Evolutionary conservation across 2,888 invertebrate species (phyloP).

Genomic region (Drosophila acutilabella): DNA sequence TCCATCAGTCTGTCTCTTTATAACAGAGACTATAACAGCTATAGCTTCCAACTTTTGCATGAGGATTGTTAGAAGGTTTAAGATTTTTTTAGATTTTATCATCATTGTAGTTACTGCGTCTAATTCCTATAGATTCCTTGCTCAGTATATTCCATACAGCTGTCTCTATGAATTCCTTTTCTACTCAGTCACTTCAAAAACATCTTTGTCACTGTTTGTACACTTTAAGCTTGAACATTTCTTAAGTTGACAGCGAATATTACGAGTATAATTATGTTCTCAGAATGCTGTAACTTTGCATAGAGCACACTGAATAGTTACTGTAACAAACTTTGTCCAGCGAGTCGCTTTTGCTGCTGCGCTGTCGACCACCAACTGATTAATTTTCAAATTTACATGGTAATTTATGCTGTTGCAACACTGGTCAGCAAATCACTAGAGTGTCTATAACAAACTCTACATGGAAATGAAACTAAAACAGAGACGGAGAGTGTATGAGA

Average conservation of each 20-base stretch:
- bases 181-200: not conserved
- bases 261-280: slow-evolving; percentile 8
- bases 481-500: no score
- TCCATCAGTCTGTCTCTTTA: no score
- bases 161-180: not conserved
- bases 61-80: no score
- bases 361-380: slow-evolving; percentile 38
- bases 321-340: slow-evolving; percentile 19
- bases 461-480: slow-evolving; percentile 4
- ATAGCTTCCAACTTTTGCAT: no score
- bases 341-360: slow-evolving; percentile 19
- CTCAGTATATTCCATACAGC: no score
- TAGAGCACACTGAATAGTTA: not conserved
- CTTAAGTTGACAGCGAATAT: not conserved
- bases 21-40: no score
- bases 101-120: no score
- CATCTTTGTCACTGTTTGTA: not conserved
- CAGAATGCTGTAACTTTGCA: not conserved
- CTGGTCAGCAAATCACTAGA: slow-evolving; percentile 11
- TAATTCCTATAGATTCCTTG: no score
- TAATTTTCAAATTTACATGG: slow-evolving; percentile 59
- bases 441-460: not conserved
- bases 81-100: no score
- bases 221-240: not conserved
- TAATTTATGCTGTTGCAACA: slow-evolving; percentile 45